Conservation (phyloP, 2,888 invertebrate genomes). For the Terebella lapidaria region DNA sequence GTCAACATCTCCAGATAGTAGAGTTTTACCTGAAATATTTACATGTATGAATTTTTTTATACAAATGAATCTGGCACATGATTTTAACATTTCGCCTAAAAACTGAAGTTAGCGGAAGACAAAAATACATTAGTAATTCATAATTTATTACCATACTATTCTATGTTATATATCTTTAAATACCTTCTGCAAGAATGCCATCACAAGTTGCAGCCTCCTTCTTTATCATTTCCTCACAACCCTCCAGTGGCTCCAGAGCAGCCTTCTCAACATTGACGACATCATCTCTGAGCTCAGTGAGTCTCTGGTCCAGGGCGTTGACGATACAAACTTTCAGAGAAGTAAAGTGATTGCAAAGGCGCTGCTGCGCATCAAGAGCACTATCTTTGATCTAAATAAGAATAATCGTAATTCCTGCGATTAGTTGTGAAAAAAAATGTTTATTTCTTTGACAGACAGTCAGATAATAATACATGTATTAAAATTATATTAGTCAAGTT, state of each 20-base stretch:
- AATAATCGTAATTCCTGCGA: too few species aligned
- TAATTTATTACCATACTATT: neutral
- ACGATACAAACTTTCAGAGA: slow-evolving; percentile 28
- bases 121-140: neutral
- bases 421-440: too few species aligned
- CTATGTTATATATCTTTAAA: too few species aligned
- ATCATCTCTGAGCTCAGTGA: slow-evolving; percentile 29
- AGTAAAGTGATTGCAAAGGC: slow-evolving; percentile 35
- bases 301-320: slow-evolving; percentile 31
- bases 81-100: neutral
- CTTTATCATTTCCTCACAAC: slow-evolving; percentile 40
- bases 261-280: slow-evolving; percentile 31
- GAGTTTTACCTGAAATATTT: too few species aligned
- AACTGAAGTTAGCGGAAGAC: neutral
- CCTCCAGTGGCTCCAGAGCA: slow-evolving; percentile 34
- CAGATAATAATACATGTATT: too few species aligned
- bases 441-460: too few species aligned
- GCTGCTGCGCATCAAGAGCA: slow-evolving; percentile 29
- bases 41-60: too few species aligned
- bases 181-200: slow-evolving; percentile 42
- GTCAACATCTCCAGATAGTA: too few species aligned
- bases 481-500: too few species aligned
- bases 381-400: slow-evolving; percentile 30
- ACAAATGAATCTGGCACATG: too few species aligned
- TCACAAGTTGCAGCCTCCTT: slow-evolving; percentile 32